Evolutionary conservation across 2,888 invertebrate genomes (phyloP).

Genomic region (Drosophila suboccidentalis): DNA sequence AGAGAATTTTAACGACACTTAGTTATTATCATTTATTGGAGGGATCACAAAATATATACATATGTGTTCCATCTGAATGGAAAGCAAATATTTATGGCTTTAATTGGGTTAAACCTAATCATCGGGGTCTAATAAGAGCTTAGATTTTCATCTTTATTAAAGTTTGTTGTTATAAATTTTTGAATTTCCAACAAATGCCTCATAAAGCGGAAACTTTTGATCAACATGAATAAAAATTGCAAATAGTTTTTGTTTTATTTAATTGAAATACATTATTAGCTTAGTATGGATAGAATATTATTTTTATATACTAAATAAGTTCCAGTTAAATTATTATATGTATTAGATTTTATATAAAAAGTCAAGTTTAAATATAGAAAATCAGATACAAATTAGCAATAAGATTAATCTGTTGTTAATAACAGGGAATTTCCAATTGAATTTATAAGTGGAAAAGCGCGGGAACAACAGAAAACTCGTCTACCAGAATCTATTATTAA

Average conservation of each 20-base stretch:
- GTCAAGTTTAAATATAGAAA: background rate
- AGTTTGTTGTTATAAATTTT: too few relatives aligned
- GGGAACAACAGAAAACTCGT: background rate
- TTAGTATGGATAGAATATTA: too few relatives aligned
- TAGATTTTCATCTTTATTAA: background rate
- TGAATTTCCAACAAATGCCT: background rate
- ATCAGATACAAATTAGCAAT: background rate
- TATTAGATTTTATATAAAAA: too few relatives aligned
- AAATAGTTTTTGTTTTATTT: too few relatives aligned
- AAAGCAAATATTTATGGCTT: constrained; percentile 18
- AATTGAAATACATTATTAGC: too few relatives aligned
- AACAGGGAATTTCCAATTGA: background rate
- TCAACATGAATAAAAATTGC: too few relatives aligned
- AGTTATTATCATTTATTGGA: constrained; percentile 17
- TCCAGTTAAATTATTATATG: too few relatives aligned
- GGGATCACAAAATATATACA: constrained; percentile 21
- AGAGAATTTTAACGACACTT: constrained; percentile 13
- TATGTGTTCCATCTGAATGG: background rate
- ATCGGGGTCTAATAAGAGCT: background rate
- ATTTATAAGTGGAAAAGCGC: background rate
- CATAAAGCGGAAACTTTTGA: constrained; percentile 5
- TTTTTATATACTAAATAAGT: too few relatives aligned
- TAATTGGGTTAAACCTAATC: constrained; percentile 1
- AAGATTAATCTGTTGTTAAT: background rate
- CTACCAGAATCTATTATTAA: background rate